Conservation (phyloP, 2,888 invertebrate genomes). For the Hyposoter didymator region DNA sequence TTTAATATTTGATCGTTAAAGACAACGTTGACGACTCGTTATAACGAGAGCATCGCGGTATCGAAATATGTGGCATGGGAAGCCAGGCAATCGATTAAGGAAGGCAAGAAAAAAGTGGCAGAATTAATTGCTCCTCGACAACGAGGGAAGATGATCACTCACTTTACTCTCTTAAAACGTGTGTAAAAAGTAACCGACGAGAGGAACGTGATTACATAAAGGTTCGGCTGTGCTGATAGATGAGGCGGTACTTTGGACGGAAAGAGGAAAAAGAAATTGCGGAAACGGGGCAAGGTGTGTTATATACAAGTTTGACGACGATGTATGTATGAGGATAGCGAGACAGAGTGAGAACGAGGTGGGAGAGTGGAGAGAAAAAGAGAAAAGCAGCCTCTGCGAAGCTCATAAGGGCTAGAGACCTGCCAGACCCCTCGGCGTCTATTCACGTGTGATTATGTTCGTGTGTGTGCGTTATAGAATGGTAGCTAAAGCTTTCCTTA, state of each 20-base stretch:
- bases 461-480: slow-evolving; percentile 46
- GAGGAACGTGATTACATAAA: slow-evolving; percentile 70
- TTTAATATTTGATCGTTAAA: background rate
- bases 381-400: slow-evolving; percentile 11
- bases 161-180: slow-evolving; percentile 39
- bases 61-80: background rate
- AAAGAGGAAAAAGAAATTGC: slow-evolving; percentile 59
- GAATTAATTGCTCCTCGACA: slow-evolving; percentile 69
- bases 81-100: slow-evolving; percentile 26
- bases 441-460: background rate
- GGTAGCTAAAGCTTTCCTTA: slow-evolving; percentile 22
- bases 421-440: slow-evolving; percentile 33
- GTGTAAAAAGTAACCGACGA: slow-evolving; percentile 64
- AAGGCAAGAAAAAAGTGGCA: slow-evolving; percentile 25
- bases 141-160: slow-evolving; percentile 60
- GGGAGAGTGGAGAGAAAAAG: background rate
- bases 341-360: no score
- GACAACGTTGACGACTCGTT: background rate
- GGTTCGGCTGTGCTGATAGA: slow-evolving; percentile 66
- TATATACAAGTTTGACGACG: slow-evolving; percentile 8
- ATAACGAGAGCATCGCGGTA: background rate
- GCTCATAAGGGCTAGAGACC: slow-evolving; percentile 33
- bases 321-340: slow-evolving; percentile 3
- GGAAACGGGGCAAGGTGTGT: slow-evolving; percentile 49
- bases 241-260: slow-evolving; percentile 59